Evolutionary conservation across 1,140 invertebrate genomes (phyloP), one percentile per base, ranked within the genome.

Genomic region (Planococcus citri): DNA sequence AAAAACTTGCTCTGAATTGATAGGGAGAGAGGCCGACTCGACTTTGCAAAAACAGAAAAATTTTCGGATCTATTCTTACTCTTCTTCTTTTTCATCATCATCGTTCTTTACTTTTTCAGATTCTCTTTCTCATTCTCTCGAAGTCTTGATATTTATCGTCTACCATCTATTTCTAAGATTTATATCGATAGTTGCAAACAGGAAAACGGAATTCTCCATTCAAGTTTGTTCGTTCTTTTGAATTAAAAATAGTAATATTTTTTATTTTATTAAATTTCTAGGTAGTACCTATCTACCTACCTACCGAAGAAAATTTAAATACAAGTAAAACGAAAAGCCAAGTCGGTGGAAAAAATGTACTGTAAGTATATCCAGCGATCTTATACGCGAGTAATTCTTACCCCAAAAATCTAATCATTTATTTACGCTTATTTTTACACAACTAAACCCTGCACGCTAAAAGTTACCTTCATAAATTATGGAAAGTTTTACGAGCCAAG

Each of bases 191-290:
- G 41, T 51, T 51, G 41, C 41, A 20, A 51, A 51, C 41, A 51
- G 41, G 41, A 51, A 51, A 51, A 51, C 41, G 41, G 17, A 51
- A 51, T 51, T 51, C 41, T 51, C n/a, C 17, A 17, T 20, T 20
- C 41, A 14, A 17, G 12, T 14, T 20, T 17, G 41, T 17, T 17
- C 12, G 10, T 17, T 14, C n/a, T 51, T 51, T 51, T 51, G 17
- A 51, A 51, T 51, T 51, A 51, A 51, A 51, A 51, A 51, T 51
- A 51, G 41, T 51, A 51, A 51, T 51, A 51, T 51, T 51, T 51
- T 51, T 51, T 51, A 51, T 51, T 51, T 51, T 51, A 51, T 51
- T 51, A 51, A 51, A 51, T 51, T 51, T 12, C 6, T 51, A 14
- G 41, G 29, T 33, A n/a, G n/a, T n/a, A n/a, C n/a, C n/a, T n/a